A percentile compares a stretch with the other conserved stretches of the same genome.
These are phyloP conservation scores for Homarus americanus DNA, from an alignment of 1,140 invertebrate genomes.

Conservation along the genomic window DNA sequence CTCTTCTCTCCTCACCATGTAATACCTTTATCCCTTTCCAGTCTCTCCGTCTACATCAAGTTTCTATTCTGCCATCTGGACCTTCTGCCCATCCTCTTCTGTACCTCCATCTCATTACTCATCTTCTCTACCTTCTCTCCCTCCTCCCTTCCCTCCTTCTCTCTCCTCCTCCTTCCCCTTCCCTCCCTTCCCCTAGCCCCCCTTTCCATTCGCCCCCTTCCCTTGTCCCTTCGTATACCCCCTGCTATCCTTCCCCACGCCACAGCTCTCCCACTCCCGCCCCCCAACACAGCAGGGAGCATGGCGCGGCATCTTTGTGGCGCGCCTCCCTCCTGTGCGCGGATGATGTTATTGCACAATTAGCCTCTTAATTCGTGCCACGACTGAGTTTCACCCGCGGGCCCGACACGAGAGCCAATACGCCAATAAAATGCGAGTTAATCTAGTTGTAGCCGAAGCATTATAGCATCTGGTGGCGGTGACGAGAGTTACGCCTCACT, in stretches of 20 bases:
- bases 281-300: neutral
- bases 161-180: neutral
- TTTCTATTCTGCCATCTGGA: too few relatives aligned
- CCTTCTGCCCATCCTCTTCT: too few relatives aligned
- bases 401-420: slow-evolving; percentile 21
- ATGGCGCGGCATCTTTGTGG: neutral
- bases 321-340: neutral
- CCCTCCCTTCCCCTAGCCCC: neutral
- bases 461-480: neutral
- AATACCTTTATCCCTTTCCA: too few relatives aligned
- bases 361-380: slow-evolving; percentile 48
- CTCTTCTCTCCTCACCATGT: neutral
- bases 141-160: neutral
- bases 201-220: neutral
- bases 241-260: neutral
- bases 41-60: too few relatives aligned
- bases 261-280: neutral
- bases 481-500: neutral
- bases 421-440: slow-evolving; percentile 31
- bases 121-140: neutral
- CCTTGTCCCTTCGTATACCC: neutral
- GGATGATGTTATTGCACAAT: slow-evolving; percentile 51
- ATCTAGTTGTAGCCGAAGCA: slow-evolving; percentile 20
- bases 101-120: neutral
- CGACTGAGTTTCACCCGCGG: neutral